phyloP scores from a whole-genome alignment of 2,797 vertebrate species.

The Glossophaga mutica region DNA sequence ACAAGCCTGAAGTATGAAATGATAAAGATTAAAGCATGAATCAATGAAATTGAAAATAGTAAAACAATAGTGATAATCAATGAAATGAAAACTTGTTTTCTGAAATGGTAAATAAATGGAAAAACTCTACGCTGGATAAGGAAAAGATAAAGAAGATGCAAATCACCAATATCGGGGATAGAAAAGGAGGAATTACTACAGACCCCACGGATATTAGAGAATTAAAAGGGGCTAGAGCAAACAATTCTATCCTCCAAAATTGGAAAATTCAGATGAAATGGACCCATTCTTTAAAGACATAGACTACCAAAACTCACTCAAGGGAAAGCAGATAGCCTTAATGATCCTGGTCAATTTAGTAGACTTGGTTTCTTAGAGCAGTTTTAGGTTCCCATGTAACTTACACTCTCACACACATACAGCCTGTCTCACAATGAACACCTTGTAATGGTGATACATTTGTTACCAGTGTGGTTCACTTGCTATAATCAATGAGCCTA shows the following conservation, averaged over 20 bases:
- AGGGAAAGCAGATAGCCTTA: neutral
- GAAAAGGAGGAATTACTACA: neutral
- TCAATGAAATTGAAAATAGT: neutral
- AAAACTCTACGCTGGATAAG: neutral
- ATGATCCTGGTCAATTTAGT: neutral
- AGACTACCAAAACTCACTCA: neutral
- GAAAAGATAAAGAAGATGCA: neutral
- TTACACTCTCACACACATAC: neutral
- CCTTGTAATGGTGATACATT: neutral
- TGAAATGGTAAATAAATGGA: neutral
- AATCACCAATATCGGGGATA: neutral
- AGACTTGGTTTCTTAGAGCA: neutral
- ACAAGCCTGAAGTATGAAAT: neutral
- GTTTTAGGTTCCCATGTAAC: neutral
- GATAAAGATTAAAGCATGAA: neutral
- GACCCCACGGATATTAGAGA: neutral
- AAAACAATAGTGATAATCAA: neutral
- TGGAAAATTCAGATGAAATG: neutral
- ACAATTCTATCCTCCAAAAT: neutral
- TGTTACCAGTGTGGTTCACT: too few relatives aligned
- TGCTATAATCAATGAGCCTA: neutral
- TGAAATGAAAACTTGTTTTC: neutral
- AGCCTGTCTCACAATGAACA: neutral
- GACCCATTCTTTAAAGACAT: neutral
- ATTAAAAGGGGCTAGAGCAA: neutral